Evolutionary conservation across 30 jellyfish, hydroid and myxozoan genomes (phyloP).

Genomic region (Aurelia aurita complex sp. Pacific): DNA sequence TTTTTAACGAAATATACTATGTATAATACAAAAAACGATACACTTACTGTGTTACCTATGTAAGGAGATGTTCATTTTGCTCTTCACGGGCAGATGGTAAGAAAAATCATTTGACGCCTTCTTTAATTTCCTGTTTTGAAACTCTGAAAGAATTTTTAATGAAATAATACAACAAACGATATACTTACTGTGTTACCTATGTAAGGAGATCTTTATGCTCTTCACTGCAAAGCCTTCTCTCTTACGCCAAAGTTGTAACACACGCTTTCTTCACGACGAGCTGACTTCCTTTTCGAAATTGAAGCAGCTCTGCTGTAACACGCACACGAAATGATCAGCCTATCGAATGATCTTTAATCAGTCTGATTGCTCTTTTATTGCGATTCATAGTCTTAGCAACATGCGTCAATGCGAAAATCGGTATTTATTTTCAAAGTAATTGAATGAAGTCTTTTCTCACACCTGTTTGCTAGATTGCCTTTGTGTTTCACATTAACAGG

Average conservation of each 20-base stretch:
- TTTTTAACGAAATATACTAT: too few relatives aligned
- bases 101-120: too few relatives aligned
- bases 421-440: conserved; percentile 40
- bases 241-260: background rate
- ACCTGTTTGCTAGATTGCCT: conserved; percentile 47
- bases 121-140: too few relatives aligned
- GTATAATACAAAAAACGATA: too few relatives aligned
- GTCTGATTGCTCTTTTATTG: conserved; percentile 57
- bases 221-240: background rate
- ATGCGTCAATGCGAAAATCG: conserved; percentile 54
- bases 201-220: background rate
- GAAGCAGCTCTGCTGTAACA: background rate
- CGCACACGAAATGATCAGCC: conserved; percentile 39
- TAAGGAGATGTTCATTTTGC: background rate
- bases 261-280: background rate
- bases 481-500: conserved; percentile 58
- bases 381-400: conserved; percentile 56
- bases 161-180: too few relatives aligned
- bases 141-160: too few relatives aligned
- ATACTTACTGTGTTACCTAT: too few relatives aligned
- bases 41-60: too few relatives aligned
- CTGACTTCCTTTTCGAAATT: background rate
- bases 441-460: conserved; percentile 32
- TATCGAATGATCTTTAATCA: conserved; percentile 1
- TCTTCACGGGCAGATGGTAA: background rate